Evolutionary conservation across 2,797 vertebrate species (phyloP), one percentile per base, ranked within the genome.

Genomic region (Myotis pilosus): DNA sequence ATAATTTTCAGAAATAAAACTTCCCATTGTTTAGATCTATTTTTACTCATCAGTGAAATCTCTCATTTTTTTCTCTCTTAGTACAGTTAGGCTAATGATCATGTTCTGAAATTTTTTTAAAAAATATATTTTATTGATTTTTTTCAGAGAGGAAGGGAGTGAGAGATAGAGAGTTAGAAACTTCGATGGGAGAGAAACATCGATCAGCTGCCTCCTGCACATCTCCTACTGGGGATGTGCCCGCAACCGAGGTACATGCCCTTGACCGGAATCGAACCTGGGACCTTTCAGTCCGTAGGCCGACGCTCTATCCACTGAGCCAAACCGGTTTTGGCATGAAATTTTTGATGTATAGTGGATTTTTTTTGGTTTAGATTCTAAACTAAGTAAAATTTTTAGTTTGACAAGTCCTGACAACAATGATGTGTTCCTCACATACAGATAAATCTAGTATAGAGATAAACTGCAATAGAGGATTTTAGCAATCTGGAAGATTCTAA

Each of bases 51-150:
- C 22, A 89, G 8, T 75, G 4, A 87, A 64, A 64, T 28, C 11
- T 79, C 25, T 85, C 16, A 22, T 12, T 83, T 69, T 51, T 91
- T 85, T 41, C 47, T 95, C 25, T 5, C 13, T 8, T 79, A 57
- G 19, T 89, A 60, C 22, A 72, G 25, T 72, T 80, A 92, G 51
- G 36, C 33, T 88, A 75, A 62, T 68, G 23, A 94, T 36, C 19
- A 82, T 66, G 19, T 78, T 44, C 82, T 87, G 64, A 92, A 79
- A 38, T 91, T 96, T 82, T 66, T 89, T n/a, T n/a, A n/a, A n/a
- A n/a, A n/a, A n/a, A n/a, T n/a, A n/a, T n/a, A n/a, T n/a, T n/a
- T n/a, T n/a, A n/a, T n/a, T n/a, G n/a, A n/a, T n/a, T n/a, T n/a
- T n/a, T n/a, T n/a, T n/a, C n/a, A n/a, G n/a, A n/a, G n/a, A n/a